A percentile compares a stretch with the other conserved stretches of the same genome.
phyloP scores from a whole-genome alignment of 2,888 invertebrate species.

The Troides oblongomaculatus region DNA sequence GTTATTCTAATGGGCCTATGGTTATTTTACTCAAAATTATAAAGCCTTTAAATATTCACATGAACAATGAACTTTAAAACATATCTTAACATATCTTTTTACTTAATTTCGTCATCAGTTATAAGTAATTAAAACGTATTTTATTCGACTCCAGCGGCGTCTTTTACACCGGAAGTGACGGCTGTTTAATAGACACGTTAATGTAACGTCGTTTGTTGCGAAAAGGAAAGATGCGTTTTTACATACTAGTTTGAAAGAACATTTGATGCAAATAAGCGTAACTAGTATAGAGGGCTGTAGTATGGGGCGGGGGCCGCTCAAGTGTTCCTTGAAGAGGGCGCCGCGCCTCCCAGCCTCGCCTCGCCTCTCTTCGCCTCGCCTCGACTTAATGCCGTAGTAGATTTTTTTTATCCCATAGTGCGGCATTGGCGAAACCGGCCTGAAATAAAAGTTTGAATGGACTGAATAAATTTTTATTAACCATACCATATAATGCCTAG shows the following conservation, averaged over 20 bases:
- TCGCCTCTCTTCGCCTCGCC: too few species aligned
- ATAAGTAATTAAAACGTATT: too few species aligned
- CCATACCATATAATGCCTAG: too few species aligned
- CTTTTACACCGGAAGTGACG: too few species aligned
- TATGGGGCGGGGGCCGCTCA: conserved; percentile 52
- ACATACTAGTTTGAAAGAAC: conserved; percentile 46
- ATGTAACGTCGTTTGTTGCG: not conserved
- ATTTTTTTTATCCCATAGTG: conserved; percentile 66
- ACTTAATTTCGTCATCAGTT: too few species aligned
- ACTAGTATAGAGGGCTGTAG: conserved; percentile 44
- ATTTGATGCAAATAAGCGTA: conserved; percentile 73
- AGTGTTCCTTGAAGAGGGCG: conserved; percentile 66
- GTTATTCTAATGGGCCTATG: too few species aligned
- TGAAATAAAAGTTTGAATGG: conserved; percentile 34
- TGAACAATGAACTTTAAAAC: too few species aligned
- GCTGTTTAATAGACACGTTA: too few species aligned
- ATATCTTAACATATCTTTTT: too few species aligned
- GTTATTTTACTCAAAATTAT: too few species aligned
- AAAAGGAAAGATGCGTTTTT: conserved; percentile 36
- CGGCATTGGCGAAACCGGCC: conserved; percentile 38
- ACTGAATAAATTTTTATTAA: conserved; percentile 24
- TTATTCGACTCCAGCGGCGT: too few species aligned
- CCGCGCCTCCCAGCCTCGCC: conserved; percentile 51
- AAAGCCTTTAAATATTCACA: too few species aligned
- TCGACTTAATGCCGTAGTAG: conserved; percentile 69